Conservation (phyloP, 2,888 invertebrate species). For the Drosophila tanythrix region DNA sequence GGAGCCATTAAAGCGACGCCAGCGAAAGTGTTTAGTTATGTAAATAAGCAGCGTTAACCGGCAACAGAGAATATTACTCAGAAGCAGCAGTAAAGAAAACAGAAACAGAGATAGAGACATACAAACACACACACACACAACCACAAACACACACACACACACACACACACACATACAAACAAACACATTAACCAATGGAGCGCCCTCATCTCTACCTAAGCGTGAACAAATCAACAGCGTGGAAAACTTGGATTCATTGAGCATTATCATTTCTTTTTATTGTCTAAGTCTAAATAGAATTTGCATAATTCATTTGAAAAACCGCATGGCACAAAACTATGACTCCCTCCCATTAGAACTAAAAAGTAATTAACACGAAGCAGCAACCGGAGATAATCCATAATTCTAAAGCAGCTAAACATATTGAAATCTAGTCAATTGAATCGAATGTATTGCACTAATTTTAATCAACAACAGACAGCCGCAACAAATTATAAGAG, state of each 20-base stretch:
- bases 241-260: slow-evolving; percentile 63
- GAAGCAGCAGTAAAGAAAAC: slow-evolving; percentile 30
- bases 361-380: slow-evolving; percentile 35
- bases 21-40: slow-evolving; percentile 94
- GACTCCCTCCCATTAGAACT: slow-evolving; percentile 71
- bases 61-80: slow-evolving; percentile 42
- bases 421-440: slow-evolving; percentile 80
- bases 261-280: slow-evolving; percentile 44
- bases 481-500: slow-evolving; percentile 23
- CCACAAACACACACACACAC: slow-evolving; percentile 14
- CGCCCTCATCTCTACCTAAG: slow-evolving; percentile 55
- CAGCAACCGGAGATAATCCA: slow-evolving; percentile 41
- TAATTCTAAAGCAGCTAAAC: slow-evolving; percentile 63
- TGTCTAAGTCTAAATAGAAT: slow-evolving; percentile 50
- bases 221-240: slow-evolving; percentile 57
- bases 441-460: slow-evolving; percentile 79
- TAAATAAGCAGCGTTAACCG: slow-evolving; percentile 84
- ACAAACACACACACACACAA: slow-evolving; percentile 39
- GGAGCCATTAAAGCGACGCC: slow-evolving; percentile 97
- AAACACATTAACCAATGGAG: slow-evolving; percentile 36
- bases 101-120: slow-evolving; percentile 17
- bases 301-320: slow-evolving; percentile 38
- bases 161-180: slow-evolving; percentile 19
- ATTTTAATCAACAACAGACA: slow-evolving; percentile 47
- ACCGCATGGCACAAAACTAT: slow-evolving; percentile 46